Percentiles rank a stretch among this genome's conserved stretches.
These are phyloP conservation scores for Butastur rufipennis DNA, from an alignment of 2,113 vertebrate species.

Conservation along the genomic window DNA sequence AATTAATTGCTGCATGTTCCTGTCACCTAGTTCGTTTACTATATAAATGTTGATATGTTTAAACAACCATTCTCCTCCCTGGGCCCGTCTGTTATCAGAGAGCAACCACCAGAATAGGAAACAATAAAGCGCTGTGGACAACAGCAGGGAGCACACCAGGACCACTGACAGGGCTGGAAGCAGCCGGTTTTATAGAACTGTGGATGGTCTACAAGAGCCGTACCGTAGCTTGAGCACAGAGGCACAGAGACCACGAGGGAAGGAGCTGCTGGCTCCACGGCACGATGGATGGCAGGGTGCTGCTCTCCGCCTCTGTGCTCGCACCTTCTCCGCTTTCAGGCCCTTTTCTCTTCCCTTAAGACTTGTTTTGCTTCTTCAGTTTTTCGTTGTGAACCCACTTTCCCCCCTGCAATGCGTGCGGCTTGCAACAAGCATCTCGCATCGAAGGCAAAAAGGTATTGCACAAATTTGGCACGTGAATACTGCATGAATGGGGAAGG, in stretches of 20 bases:
- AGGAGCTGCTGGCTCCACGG: not conserved
- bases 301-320: not conserved
- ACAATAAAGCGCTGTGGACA: not conserved
- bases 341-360: not conserved
- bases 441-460: constrained; percentile 52
- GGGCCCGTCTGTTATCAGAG: not conserved
- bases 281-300: not conserved
- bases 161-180: not conserved
- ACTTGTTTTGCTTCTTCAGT: not conserved
- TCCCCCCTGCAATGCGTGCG: not conserved
- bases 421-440: constrained; percentile 1
- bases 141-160: not conserved
- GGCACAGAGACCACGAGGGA: not conserved
- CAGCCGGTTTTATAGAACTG: not conserved
- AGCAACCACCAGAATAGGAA: not conserved
- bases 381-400: not conserved
- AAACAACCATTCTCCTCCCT: not conserved
- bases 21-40: not conserved
- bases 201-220: not conserved
- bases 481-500: constrained; percentile 45
- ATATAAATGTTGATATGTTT: not conserved
- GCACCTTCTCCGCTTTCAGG: not conserved
- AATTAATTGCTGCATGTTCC: not conserved
- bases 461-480: constrained; percentile 61
- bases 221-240: not conserved